A percentile compares a stretch with the other conserved stretches of the same genome.
Conservation (phyloP, 2,113 vertebrate species). For the Oreotrochilus melanogaster region DNA sequence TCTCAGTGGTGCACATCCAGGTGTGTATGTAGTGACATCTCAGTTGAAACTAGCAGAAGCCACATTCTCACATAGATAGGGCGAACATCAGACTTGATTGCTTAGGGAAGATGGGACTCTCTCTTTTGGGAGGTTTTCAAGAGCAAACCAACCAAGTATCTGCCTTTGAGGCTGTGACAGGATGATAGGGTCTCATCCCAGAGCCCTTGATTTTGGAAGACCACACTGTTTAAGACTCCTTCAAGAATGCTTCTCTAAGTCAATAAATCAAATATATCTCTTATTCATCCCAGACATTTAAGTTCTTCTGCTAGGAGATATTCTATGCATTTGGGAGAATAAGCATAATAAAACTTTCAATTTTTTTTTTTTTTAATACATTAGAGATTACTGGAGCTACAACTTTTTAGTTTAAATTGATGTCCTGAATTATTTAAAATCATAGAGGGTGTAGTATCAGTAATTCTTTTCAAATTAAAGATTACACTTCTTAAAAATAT, state of each 20-base stretch:
- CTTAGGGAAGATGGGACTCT: not conserved
- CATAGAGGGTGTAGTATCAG: not conserved
- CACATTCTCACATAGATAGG: not conserved
- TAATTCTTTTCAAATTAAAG: slow-evolving; percentile 29
- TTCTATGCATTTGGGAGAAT: not conserved
- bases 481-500: not conserved
- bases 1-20: not conserved
- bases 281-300: not conserved
- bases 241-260: not conserved
- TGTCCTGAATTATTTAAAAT: slow-evolving; percentile 11
- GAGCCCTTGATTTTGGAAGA: not conserved
- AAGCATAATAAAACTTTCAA: slow-evolving; percentile 7
- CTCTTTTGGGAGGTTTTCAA: not conserved
- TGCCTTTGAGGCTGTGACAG: not conserved
- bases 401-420: slow-evolving; percentile 39
- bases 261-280: not conserved
- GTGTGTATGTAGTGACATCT: not conserved
- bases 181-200: not conserved
- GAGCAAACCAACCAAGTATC: not conserved
- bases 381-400: not conserved
- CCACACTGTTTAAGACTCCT: not conserved
- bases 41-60: not conserved
- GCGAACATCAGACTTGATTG: not conserved
- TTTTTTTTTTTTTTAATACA: not conserved
- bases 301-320: not conserved